Percentiles rank a stretch among this genome's conserved stretches.
phyloP scores from a whole-genome alignment of 2,797 vertebrate genomes.

The Miichthys miiuy region DNA sequence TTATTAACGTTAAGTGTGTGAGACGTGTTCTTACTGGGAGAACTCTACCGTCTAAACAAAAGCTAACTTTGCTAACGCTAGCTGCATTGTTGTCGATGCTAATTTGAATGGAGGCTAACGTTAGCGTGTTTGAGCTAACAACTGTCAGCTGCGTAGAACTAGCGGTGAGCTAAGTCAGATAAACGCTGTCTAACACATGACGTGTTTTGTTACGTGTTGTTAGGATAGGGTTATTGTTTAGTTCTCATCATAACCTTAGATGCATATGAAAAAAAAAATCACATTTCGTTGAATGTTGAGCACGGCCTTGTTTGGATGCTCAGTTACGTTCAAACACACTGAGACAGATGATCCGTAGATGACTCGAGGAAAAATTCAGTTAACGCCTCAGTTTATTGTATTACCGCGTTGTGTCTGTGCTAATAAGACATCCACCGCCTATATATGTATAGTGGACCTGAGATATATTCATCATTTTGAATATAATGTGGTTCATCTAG shows the following conservation, averaged over 20 bases:
- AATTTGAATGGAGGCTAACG: slow-evolving; percentile 1
- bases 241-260: no score
- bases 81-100: slow-evolving; percentile 3
- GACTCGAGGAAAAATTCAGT: not conserved
- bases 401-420: not conserved
- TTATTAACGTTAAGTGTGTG: rapidly evolving
- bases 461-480: not conserved
- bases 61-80: not conserved
- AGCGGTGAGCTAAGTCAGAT: not conserved
- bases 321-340: not conserved
- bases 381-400: not conserved
- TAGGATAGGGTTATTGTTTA: not conserved
- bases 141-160: not conserved
- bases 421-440: not conserved
- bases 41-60: rapidly evolving
- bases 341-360: not conserved
- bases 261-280: no score
- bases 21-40: rapidly evolving
- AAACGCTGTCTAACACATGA: not conserved
- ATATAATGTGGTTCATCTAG: not conserved
- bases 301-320: not conserved
- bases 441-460: no score
- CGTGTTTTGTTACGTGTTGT: not conserved
- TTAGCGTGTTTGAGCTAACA: not conserved
- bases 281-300: not conserved